These are phyloP conservation scores for Tapirus terrestris DNA, from an alignment of 2,113 vertebrate genomes.

Conservation along the genomic window DNA sequence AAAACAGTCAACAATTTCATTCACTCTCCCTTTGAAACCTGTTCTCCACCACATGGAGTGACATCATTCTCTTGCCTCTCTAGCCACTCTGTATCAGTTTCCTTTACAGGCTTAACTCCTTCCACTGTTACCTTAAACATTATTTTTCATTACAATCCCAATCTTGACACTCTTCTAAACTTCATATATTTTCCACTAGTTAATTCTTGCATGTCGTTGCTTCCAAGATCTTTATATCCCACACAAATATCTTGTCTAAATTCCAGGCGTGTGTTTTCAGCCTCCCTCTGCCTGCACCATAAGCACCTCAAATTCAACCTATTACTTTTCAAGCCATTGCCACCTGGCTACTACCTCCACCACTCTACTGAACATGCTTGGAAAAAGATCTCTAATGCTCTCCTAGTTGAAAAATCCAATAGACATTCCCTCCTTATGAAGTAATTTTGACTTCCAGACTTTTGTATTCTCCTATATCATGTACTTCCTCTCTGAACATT, in stretches of 20 bases:
- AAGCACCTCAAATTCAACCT: not conserved
- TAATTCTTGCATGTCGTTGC: not conserved
- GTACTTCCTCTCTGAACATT: not conserved
- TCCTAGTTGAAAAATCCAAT: not conserved
- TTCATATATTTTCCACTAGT: not conserved
- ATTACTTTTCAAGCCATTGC: not conserved
- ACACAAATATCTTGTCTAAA: not conserved
- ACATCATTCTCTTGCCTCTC: not conserved
- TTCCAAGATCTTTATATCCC: not conserved
- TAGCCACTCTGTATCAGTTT: not conserved
- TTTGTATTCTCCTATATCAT: not conserved
- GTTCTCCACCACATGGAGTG: not conserved
- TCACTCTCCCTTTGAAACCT: not conserved
- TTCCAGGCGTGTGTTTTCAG: not conserved
- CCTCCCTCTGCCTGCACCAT: not conserved
- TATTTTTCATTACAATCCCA: not conserved
- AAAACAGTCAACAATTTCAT: not conserved
- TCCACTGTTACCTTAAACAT: not conserved
- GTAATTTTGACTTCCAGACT: not conserved
- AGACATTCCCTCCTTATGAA: not conserved
- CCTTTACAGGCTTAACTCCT: not conserved
- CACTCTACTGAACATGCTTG: not conserved
- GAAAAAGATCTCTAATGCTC: not conserved
- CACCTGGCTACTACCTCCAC: not conserved
- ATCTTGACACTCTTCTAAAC: not conserved